phyloP scores from a whole-genome alignment of 2,113 vertebrate species.

The Nothoprocta pentlandii region DNA sequence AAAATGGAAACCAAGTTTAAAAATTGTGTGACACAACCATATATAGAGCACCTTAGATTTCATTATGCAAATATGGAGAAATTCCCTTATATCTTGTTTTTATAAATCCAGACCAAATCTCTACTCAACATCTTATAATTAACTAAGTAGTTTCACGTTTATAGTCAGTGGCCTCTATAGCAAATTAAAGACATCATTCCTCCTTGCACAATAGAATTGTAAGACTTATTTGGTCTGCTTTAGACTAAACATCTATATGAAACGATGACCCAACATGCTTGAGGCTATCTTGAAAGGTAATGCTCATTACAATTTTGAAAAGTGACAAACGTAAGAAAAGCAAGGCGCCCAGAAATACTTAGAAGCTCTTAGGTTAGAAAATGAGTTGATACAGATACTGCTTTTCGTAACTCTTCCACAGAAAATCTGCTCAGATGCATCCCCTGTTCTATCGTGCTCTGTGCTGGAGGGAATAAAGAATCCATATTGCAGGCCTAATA shows the following conservation, averaged over 20 bases:
- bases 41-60: not conserved
- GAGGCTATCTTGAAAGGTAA: not conserved
- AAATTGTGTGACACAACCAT: no score
- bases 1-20: not conserved
- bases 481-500: not conserved
- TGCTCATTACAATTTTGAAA: not conserved
- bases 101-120: not conserved
- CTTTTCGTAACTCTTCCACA: not conserved
- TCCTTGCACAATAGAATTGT: not conserved
- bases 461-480: constrained; percentile 15
- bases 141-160: not conserved
- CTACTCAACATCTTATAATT: not conserved
- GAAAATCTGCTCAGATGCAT: not conserved
- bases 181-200: not conserved
- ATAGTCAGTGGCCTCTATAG: not conserved
- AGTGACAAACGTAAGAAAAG: not conserved
- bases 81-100: not conserved
- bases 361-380: not conserved
- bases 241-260: not conserved
- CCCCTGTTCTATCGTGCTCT: not conserved
- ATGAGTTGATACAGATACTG: no score
- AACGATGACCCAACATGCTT: not conserved
- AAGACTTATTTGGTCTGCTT: not conserved
- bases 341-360: not conserved
- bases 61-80: not conserved